Conservation (phyloP, 2,797 vertebrate species). For the Enoplosus armatus region DNA sequence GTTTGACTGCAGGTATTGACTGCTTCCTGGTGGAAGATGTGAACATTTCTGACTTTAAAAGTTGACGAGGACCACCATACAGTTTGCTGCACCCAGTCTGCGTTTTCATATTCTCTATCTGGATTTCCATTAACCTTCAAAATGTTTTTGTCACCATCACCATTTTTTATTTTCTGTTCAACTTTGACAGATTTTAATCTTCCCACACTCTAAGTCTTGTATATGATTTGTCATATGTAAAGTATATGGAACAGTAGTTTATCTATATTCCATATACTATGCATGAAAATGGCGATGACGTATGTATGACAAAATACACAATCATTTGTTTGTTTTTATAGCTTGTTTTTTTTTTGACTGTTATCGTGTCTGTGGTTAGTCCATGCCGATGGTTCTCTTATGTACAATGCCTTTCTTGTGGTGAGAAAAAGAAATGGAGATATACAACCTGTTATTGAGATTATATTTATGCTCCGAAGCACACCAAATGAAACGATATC, state of each 20-base stretch:
- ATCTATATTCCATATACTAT: background rate
- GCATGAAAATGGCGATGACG: slow-evolving; percentile 23
- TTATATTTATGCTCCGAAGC: slow-evolving; percentile 23
- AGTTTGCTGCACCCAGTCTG: background rate
- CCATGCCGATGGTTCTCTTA: background rate
- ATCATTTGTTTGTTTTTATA: background rate
- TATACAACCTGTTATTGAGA: background rate
- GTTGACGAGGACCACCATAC: background rate
- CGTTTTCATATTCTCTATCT: background rate
- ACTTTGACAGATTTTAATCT: background rate
- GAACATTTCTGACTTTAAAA: slow-evolving; percentile 25
- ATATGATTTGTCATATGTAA: background rate
- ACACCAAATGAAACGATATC: slow-evolving; percentile 27
- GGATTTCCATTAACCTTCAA: background rate
- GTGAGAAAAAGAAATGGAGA: background rate
- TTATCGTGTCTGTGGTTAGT: background rate
- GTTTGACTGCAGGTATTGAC: background rate
- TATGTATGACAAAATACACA: slow-evolving; percentile 15
- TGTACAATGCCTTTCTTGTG: background rate
- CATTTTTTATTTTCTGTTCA: background rate
- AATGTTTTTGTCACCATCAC: background rate
- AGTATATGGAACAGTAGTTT: background rate
- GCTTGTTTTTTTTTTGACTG: background rate
- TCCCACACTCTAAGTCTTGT: background rate
- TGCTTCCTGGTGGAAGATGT: background rate